phyloP scores from a whole-genome alignment of 2,113 vertebrate species.

The Gasterosteus aculeatus region DNA sequence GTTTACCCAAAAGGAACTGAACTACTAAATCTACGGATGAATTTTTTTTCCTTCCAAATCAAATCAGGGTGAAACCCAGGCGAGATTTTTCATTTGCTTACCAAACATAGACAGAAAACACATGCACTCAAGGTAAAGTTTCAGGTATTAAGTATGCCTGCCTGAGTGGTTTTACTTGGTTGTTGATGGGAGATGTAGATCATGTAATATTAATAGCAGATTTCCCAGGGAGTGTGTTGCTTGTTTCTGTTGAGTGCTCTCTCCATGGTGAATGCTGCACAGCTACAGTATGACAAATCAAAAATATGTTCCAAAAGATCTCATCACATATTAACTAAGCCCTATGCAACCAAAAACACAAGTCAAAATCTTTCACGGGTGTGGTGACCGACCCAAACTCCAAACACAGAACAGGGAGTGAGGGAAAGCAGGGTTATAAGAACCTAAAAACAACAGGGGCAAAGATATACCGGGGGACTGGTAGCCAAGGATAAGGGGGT shows the following conservation, averaged over 20 bases:
- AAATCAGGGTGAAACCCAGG: not conserved
- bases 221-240: constrained; percentile 48
- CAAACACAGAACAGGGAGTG: no score
- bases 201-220: constrained; percentile 70
- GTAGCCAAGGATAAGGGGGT: no score
- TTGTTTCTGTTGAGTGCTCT: constrained; percentile 63
- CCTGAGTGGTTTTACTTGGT: constrained; percentile 64
- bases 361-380: no score
- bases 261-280: constrained; percentile 1
- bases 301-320: constrained; percentile 16
- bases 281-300: constrained; percentile 13
- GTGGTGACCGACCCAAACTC: no score
- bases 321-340: constrained; percentile 14
- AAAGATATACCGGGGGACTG: no score
- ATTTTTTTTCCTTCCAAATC: constrained; percentile 7
- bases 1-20: not conserved
- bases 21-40: not conserved
- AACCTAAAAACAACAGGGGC: no score
- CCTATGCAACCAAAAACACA: not conserved
- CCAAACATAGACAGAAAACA: constrained; percentile 41
- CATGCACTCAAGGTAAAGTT: constrained; percentile 49
- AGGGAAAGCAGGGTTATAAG: no score
- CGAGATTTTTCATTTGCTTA: constrained; percentile 45
- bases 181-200: constrained; percentile 62
- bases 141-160: constrained; percentile 34